Evolutionary conservation across 2,888 invertebrate species (phyloP).

Genomic region (Tachina lurida): DNA sequence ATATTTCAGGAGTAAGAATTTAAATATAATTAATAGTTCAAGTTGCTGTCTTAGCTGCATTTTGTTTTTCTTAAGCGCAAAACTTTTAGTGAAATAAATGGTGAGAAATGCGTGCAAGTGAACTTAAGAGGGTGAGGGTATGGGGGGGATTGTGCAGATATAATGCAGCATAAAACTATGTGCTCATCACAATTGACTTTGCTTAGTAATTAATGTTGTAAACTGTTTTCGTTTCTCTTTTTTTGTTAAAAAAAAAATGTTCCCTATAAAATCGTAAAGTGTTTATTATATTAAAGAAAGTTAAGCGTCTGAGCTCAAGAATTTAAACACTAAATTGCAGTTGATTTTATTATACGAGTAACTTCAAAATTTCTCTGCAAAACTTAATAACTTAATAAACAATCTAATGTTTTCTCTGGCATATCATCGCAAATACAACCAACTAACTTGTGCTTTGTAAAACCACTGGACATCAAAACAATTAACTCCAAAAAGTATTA

Average conservation of each 20-base stretch:
- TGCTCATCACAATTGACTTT: constrained; percentile 7
- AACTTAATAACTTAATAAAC: not conserved
- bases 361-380: not conserved
- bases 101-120: not conserved
- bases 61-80: not conserved
- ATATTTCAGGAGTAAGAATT: constrained; percentile 1
- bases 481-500: not conserved
- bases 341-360: too few species aligned
- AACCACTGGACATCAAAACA: not conserved
- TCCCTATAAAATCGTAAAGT: too few species aligned
- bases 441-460: not conserved
- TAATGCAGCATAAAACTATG: not conserved
- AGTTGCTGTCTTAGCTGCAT: constrained; percentile 28
- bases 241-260: not conserved
- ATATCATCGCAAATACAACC: not conserved
- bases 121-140: too few species aligned
- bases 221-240: not conserved
- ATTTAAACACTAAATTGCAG: too few species aligned
- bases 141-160: not conserved
- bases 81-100: constrained; percentile 26
- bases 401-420: not conserved
- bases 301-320: too few species aligned
- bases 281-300: too few species aligned
- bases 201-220: constrained; percentile 12
- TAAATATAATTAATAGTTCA: constrained; percentile 38